Base-by-base conservation (phyloP, 2,888 invertebrate species). In the Gryllus longicercus region DNA sequence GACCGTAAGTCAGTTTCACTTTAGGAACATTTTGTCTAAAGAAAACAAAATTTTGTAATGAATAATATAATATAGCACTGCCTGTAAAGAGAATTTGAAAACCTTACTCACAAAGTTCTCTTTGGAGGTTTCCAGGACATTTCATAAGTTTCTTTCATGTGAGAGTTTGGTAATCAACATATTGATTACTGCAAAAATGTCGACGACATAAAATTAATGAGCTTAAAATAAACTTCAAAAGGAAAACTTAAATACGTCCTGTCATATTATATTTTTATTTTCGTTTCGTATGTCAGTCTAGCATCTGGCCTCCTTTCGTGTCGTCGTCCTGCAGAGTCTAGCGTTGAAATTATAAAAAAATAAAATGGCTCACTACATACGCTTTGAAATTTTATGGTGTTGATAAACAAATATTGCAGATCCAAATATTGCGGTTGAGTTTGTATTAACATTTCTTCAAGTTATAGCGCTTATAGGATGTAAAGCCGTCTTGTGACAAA, bases 51-150 rank as follows among this genome's bases (percentile, higher is more conserved):
- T n/a, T n/a, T 74, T 2, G 51, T 63, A 11, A 8, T 78, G 50
- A 16, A 78, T 16, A 16, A 21, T 21, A 78, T 63, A 63, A 63
- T 23, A 51, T 63, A 77, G 25, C 23, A 11, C 38, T 51, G 38
- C 38, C 38, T 38, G 38, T 38, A 38, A 38, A 38, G 8, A 8
- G 8, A 38, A 38, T 38, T 8, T 38, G 38, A 38, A 38, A 38
- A 74, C n/a, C 14, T n/a, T n/a, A 80, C 81, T 81, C 79, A 81
- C 81, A 81, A 50, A 51, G 50, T 77, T 78, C 81, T 63, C 49
- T 80, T 79, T 75, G 81, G 75, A 11, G 75, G 74, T 50, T 81
- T 81, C 50, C 50, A 51, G 63, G 80, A 80, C 81, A 81, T 81
- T 76, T 76, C 76, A 76, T 74, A 74, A 8, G 38, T 38, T 38